These are phyloP conservation scores for Moxostoma hubbsi DNA, from an alignment of 2,797 vertebrate genomes.

Conservation along the genomic window DNA sequence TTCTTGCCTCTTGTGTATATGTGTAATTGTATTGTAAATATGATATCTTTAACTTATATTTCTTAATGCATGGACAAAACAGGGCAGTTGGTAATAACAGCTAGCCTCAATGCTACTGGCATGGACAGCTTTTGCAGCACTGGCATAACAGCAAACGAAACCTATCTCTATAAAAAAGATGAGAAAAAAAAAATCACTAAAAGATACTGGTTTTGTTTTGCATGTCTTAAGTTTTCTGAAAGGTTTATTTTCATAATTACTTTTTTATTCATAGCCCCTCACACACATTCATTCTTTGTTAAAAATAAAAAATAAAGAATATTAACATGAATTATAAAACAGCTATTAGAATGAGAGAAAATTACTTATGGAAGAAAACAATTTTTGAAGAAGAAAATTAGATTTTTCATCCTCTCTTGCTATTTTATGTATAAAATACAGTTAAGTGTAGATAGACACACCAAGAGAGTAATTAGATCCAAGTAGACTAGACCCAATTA, in stretches of 20 bases:
- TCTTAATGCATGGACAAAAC: conserved; percentile 90
- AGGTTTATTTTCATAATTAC: conserved; percentile 79
- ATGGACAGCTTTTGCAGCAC: conserved; percentile 87
- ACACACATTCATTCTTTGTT: conserved; percentile 70
- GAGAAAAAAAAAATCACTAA: conserved; percentile 68
- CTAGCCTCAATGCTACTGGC: conserved; percentile 87
- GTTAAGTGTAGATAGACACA: conserved; percentile 30
- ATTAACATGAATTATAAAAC: neutral
- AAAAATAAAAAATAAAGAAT: neutral
- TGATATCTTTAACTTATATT: conserved; percentile 89
- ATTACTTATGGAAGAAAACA: conserved; percentile 48
- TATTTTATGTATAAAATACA: conserved; percentile 48
- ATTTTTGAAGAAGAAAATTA: conserved; percentile 72
- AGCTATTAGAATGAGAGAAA: conserved; percentile 26
- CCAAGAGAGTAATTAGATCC: conserved; percentile 30
- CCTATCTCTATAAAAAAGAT: conserved; percentile 64
- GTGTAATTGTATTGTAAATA: conserved; percentile 91
- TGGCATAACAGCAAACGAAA: conserved; percentile 84
- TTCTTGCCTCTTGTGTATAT: conserved; percentile 90
- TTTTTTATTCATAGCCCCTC: conserved; percentile 73
- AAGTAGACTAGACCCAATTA: conserved; percentile 40
- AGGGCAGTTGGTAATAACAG: conserved; percentile 88
- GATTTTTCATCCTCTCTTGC: conserved; percentile 44
- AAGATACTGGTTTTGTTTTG: conserved; percentile 81
- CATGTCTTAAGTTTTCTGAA: conserved; percentile 79